Base-by-base conservation (phyloP, 2,113 vertebrate genomes). In the Bubo bubo region DNA sequence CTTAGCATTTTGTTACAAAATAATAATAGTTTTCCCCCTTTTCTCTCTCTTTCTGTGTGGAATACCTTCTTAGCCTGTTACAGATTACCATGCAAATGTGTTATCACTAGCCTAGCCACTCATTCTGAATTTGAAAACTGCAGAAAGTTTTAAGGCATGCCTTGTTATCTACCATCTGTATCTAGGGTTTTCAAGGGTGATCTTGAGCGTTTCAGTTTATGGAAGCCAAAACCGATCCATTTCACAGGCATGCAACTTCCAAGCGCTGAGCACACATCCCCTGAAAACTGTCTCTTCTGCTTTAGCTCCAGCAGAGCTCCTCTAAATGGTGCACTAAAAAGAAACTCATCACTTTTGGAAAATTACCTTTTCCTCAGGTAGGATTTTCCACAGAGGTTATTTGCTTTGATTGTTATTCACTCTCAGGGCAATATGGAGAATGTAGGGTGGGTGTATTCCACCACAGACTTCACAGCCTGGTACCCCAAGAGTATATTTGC, bases 71-170 rank as follows among this genome's bases (percentile, higher is more conserved):
- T 53, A 71, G 10, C 21, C 34, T 71, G 30, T 37, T 39, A 2
- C 3, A 58, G 8, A 16, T 35, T 53, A 59, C 20, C 0, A 0
- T n/a, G 21, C 3, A 43, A 23, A 24, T 71, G 20, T 70, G 10
- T 28, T 81, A 67, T 49, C 62, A 10, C 22, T 45, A 56, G 26
- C 11, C 28, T 30, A 55, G 30, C 7, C 26, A 20, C 13, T 83
- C 30, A 27, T 77, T 70, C 73, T 58, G 18, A 73, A 55, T 43
- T 24, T 35, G 45, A 60, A 53, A 93, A 49, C 11, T 35, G 34
- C 19, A 59, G 27, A 56, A 73, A 18, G 23, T 24, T 47, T 7
- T 2, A 35, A 90, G 18, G 13, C 11, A 14, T 21, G 9, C 16
- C 12, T 26, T 67, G 18, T 49, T 55, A n/a, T 37, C 39, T 47